A percentile compares a stretch with the other conserved stretches of the same genome.
These are phyloP conservation scores for Acronicta aceris DNA, from an alignment of 2,888 invertebrate genomes.

Conservation along the genomic window DNA sequence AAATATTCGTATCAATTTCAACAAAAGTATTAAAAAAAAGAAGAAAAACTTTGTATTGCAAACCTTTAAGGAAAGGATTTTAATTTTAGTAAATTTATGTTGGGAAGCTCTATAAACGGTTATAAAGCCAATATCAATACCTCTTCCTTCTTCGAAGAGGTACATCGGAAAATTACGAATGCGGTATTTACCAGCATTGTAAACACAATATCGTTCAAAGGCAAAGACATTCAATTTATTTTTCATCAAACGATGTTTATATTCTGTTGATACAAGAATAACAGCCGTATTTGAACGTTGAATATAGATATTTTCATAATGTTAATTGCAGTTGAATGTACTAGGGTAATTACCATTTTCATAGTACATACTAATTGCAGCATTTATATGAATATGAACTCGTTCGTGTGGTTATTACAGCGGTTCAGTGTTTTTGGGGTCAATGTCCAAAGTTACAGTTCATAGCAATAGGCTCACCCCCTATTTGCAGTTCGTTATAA, in stretches of 20 bases:
- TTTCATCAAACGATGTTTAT: conserved; percentile 53
- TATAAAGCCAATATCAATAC: conserved; percentile 17
- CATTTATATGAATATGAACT: conserved; percentile 19
- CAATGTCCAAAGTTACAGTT: conserved; percentile 1
- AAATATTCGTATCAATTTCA: too few species aligned
- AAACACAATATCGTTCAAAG: conserved; percentile 35
- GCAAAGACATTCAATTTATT: conserved; percentile 49
- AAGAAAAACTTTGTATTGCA: too few species aligned
- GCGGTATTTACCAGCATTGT: conserved; percentile 32
- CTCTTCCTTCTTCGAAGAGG: conserved; percentile 15
- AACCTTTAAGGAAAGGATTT: too few species aligned
- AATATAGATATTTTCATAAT: conserved; percentile 31
- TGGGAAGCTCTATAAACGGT: conserved; percentile 5
- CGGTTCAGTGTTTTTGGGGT: conserved; percentile 3
- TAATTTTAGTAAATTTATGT: neutral
- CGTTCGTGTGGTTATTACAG: conserved; percentile 3
- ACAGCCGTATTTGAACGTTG: conserved; percentile 14
- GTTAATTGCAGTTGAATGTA: conserved; percentile 30
- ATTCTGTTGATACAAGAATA: conserved; percentile 38
- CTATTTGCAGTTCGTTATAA: too few species aligned
- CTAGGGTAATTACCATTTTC: conserved; percentile 33
- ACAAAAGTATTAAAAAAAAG: too few species aligned
- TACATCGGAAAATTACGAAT: conserved; percentile 32
- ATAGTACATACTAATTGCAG: conserved; percentile 30
- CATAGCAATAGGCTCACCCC: too few species aligned